A percentile compares a stretch with the other conserved stretches of the same genome.
Conservation (phyloP, 2,113 vertebrate species). For the Limnothrissa miodon region DNA sequence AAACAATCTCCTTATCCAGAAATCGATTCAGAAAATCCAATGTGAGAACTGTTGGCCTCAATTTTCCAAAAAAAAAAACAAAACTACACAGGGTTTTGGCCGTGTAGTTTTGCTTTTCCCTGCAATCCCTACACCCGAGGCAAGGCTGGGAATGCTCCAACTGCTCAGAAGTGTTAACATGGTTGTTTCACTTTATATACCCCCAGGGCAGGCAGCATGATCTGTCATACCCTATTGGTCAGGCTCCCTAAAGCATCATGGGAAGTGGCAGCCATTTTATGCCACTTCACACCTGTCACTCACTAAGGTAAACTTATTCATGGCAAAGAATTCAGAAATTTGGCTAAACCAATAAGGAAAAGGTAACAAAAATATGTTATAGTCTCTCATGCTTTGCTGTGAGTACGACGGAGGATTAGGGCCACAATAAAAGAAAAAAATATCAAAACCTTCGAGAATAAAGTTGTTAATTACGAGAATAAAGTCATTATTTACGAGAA, state of each 20-base stretch:
- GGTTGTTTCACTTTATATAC: conserved; percentile 85
- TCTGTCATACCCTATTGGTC: conserved; percentile 75
- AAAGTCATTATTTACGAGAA: too few relatives aligned
- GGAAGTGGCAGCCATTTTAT: conserved; percentile 67
- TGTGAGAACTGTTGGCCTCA: conserved; percentile 88
- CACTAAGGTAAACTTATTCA: conserved; percentile 45
- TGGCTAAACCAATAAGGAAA: not conserved
- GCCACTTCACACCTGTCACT: conserved; percentile 73
- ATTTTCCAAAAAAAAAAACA: conserved; percentile 84
- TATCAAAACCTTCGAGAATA: too few relatives aligned
- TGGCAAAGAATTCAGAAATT: not conserved
- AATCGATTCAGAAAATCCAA: conserved; percentile 82
- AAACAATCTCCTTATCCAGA: conserved; percentile 87
- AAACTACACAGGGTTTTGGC: conserved; percentile 87
- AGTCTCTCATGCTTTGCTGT: not conserved
- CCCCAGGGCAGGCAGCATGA: conserved; percentile 69
- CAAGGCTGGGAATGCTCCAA: conserved; percentile 97
- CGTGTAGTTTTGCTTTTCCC: conserved; percentile 94
- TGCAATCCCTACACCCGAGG: conserved; percentile 99
- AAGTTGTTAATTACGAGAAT: too few relatives aligned
- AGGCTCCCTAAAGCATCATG: conserved; percentile 55
- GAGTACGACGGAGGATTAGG: too few relatives aligned
- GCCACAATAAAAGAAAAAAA: too few relatives aligned
- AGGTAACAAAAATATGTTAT: not conserved
- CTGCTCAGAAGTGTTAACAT: conserved; percentile 86